Base-by-base conservation (phyloP, 2,797 vertebrate genomes). In the Falco concolor region DNA sequence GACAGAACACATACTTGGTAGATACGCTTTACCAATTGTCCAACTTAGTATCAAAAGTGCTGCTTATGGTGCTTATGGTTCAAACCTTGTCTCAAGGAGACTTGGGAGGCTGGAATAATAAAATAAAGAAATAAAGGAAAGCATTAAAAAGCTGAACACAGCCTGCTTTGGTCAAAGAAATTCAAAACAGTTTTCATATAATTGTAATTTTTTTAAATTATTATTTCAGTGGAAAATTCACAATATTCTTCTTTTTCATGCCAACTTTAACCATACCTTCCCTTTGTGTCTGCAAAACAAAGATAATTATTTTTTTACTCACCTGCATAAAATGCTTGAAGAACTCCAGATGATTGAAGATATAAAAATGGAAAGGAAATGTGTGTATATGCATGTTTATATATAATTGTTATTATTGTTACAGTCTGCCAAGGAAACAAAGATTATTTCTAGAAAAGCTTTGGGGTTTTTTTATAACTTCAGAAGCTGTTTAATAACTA, bases 301-400 rank as follows among this genome's bases (percentile, higher is more conserved):
- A 93, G 75, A 93, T 78, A 79, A 87, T 95, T 85, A 72, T 90
- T 87, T 95, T 95, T 95, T 95, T 88, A 97, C 88, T 94, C 75
- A 95, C 94, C 88, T 95, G 93, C 82, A 90, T 87, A 93, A 96
- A 96, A 93, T 89, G 56, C 74, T 89, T 85, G 72, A 94, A 95
- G 87, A 95, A 83, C 81, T 96, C 93, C 93, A 93, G 86, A 93
- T 95, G 79, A 97, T 1, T 74, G 82, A 92, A 87, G 72, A 87
- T 85, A 96, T 74, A 94, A 95, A 95, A 96, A 47, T 44, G 63
- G 59, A 95, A 90, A 82, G 77, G 60, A 92, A 97, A 93, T 87
- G 12, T 87, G 70, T 64, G 12, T 87, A 77, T 83, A 65, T 67
- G 64, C 74, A 56, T 23, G 63, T 77, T 95, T 93, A 80, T 82